Conservation (phyloP, 2,888 invertebrate species). For the Polylopha cassiicola region DNA sequence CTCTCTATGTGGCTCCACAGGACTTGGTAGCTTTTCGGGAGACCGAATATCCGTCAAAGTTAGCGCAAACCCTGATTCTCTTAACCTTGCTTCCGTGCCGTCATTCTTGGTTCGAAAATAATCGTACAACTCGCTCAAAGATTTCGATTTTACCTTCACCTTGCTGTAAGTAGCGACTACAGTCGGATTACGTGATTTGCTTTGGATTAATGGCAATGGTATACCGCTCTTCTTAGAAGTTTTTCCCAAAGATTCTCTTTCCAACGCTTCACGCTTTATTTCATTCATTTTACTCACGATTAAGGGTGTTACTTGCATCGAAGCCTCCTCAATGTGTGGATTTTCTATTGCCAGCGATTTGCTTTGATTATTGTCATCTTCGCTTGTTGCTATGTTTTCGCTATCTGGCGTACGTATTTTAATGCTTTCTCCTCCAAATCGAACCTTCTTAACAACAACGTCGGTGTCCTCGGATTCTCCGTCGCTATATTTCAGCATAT, state of each 20-base stretch:
- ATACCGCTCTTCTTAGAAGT: constrained; percentile 57
- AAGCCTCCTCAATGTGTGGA: constrained; percentile 37
- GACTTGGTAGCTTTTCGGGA: constrained; percentile 65
- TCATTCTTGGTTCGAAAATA: constrained; percentile 66
- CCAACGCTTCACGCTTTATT: constrained; percentile 49
- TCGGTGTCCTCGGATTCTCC: constrained; percentile 79
- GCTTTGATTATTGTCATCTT: constrained; percentile 61
- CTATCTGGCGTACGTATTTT: constrained; percentile 92
- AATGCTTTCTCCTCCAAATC: constrained; percentile 91
- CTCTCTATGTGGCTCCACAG: constrained; percentile 78
- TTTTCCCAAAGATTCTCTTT: constrained; percentile 39
- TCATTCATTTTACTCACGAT: constrained; percentile 54
- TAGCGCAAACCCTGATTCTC: constrained; percentile 54
- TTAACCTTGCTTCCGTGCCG: constrained; percentile 37
- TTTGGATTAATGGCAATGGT: constrained; percentile 60
- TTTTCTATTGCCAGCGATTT: constrained; percentile 31
- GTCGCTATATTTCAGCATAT: constrained; percentile 79
- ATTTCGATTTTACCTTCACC: constrained; percentile 67
- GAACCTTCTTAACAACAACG: constrained; percentile 81
- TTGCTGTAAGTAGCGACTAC: constrained; percentile 42
- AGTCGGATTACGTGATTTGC: constrained; percentile 40
- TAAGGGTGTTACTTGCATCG: constrained; percentile 39
- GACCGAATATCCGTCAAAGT: constrained; percentile 55
- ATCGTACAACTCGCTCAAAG: constrained; percentile 67
- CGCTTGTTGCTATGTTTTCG: constrained; percentile 80